phyloP scores from a whole-genome alignment of 2,113 vertebrate genomes.

The Calonectris borealis region DNA sequence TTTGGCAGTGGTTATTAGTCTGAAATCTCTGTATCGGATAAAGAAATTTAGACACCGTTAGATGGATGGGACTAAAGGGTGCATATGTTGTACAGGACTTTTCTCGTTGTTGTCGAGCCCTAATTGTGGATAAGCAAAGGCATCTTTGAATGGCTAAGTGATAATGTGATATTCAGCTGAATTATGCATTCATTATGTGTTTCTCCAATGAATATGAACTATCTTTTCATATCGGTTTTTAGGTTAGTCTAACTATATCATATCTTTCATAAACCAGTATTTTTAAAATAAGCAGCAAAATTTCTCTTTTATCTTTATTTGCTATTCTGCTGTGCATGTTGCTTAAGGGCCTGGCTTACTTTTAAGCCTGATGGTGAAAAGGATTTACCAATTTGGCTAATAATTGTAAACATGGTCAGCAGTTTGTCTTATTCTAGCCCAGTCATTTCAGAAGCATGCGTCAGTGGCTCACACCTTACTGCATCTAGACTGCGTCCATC shows the following conservation, averaged over 20 bases:
- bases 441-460: background rate
- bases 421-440: background rate
- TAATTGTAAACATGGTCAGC: background rate
- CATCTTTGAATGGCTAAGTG: background rate
- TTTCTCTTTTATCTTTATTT: background rate
- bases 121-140: background rate
- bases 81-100: background rate
- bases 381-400: background rate
- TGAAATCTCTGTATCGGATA: background rate
- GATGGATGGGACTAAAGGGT: background rate
- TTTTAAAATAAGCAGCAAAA: background rate
- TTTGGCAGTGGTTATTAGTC: background rate
- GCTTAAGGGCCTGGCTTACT: background rate
- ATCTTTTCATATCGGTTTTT: background rate
- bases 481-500: rapidly evolving
- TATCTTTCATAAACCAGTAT: background rate
- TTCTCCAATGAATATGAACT: background rate
- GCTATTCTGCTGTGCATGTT: background rate
- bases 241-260: background rate
- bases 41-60: background rate
- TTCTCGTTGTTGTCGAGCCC: background rate
- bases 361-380: background rate
- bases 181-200: background rate
- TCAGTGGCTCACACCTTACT: background rate
- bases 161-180: background rate